Evolutionary conservation across 2,888 invertebrate species (phyloP).

Genomic region (Lacanobia wlatinum): DNA sequence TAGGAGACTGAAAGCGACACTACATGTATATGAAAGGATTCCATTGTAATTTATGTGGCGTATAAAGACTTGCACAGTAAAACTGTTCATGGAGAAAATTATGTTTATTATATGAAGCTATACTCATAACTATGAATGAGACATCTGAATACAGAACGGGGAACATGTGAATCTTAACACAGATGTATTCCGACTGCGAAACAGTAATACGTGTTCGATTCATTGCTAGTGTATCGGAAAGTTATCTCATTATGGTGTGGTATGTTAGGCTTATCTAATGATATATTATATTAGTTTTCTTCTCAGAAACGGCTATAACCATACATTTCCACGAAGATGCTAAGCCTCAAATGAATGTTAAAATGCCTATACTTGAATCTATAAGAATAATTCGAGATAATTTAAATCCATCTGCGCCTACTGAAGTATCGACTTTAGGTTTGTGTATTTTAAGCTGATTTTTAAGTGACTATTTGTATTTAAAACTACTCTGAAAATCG

Average conservation of each 20-base stretch:
- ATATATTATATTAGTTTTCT: slow-evolving; percentile 7
- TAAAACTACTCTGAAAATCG: no score
- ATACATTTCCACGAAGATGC: neutral
- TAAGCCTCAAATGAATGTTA: neutral
- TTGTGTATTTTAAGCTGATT: no score
- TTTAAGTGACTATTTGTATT: no score
- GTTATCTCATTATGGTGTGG: slow-evolving; percentile 40
- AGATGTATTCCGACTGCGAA: slow-evolving; percentile 36
- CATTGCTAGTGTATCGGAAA: slow-evolving; percentile 55
- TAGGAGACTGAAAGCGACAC: slow-evolving; percentile 2
- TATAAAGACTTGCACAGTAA: slow-evolving; percentile 35
- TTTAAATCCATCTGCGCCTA: no score
- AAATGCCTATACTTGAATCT: no score
- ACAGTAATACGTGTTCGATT: slow-evolving; percentile 51
- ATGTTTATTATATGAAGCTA: slow-evolving; percentile 49
- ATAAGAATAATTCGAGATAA: no score
- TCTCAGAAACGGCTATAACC: neutral
- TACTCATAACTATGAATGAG: slow-evolving; percentile 63
- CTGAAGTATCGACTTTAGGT: no score
- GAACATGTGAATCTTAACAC: slow-evolving; percentile 25
- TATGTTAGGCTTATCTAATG: slow-evolving; percentile 17
- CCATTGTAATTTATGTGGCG: slow-evolving; percentile 34
- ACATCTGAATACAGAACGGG: slow-evolving; percentile 53
- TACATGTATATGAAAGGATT: slow-evolving; percentile 23
- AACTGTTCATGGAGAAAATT: slow-evolving; percentile 50